A percentile compares a stretch with the other conserved stretches of the same genome.
These are phyloP conservation scores for Drosophila acutilabella DNA, from an alignment of 2,888 invertebrate species.

Conservation along the genomic window DNA sequence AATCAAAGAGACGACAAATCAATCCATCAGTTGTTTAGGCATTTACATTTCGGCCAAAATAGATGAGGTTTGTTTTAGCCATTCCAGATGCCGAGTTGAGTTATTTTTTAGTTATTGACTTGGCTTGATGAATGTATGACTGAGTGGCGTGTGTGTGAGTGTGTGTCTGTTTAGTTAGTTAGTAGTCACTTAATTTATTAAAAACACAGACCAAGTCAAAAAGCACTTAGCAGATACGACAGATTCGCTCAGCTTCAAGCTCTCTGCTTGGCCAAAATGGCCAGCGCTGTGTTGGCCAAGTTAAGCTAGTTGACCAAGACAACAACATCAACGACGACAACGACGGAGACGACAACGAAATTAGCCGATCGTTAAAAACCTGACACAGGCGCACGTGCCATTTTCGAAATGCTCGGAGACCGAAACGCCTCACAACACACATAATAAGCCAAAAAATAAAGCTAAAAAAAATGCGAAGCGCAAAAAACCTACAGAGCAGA, in stretches of 20 bases:
- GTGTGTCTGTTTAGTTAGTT: slow-evolving; percentile 44
- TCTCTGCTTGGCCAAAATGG: slow-evolving; percentile 23
- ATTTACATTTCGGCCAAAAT: slow-evolving; percentile 48
- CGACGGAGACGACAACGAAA: slow-evolving; percentile 61
- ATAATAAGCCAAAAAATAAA: slow-evolving; percentile 50
- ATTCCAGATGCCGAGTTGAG: slow-evolving; percentile 4
- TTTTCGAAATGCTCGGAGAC: slow-evolving; percentile 71
- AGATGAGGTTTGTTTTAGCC: slow-evolving; percentile 31
- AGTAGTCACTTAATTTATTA: slow-evolving; percentile 50
- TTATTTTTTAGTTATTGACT: slow-evolving; percentile 53
- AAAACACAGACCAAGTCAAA: slow-evolving; percentile 26
- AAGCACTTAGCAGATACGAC: slow-evolving; percentile 56
- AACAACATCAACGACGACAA: slow-evolving; percentile 11
- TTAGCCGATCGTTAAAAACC: slow-evolving; percentile 79
- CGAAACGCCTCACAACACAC: slow-evolving; percentile 65
- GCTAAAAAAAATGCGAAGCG: slow-evolving; percentile 15
- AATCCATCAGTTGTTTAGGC: slow-evolving; percentile 69
- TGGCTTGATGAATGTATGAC: slow-evolving; percentile 9
- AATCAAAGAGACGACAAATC: slow-evolving; percentile 65
- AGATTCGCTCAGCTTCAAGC: slow-evolving; percentile 34
- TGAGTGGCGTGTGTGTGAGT: neutral
- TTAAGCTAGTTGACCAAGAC: slow-evolving; percentile 5
- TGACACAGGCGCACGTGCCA: slow-evolving; percentile 80
- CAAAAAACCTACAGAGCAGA: slow-evolving; percentile 17
- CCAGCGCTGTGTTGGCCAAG: neutral